Conservation (phyloP, 2,888 invertebrate genomes). For the Agrotis exclamationis region DNA sequence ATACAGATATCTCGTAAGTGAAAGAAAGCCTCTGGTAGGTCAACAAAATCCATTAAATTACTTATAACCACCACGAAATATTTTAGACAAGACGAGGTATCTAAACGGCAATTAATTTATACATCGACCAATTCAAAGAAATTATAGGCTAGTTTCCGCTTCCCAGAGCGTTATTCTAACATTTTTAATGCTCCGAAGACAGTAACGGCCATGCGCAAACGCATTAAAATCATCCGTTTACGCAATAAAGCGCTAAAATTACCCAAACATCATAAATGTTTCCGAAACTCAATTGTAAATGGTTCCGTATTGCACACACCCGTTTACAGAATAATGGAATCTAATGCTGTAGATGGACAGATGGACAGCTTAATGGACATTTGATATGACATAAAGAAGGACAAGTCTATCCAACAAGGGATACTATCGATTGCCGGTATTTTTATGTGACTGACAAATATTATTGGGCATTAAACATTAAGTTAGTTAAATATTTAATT, state of each 20-base stretch:
- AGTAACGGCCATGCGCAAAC: not conserved
- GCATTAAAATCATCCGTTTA: slow-evolving; percentile 13
- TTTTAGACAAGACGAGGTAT: too few relatives aligned
- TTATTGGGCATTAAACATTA: not conserved
- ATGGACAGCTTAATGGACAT: slow-evolving; percentile 63
- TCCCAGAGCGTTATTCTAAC: not conserved
- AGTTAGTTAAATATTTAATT: too few relatives aligned
- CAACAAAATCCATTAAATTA: too few relatives aligned
- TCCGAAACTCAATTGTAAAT: slow-evolving; percentile 37
- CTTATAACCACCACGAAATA: too few relatives aligned
- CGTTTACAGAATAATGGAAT: slow-evolving; percentile 59
- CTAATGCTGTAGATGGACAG: slow-evolving; percentile 60
- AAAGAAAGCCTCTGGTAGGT: too few relatives aligned
- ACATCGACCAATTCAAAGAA: too few relatives aligned
- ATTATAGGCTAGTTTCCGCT: too few relatives aligned
- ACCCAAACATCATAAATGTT: slow-evolving; percentile 50
- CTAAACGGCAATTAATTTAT: too few relatives aligned
- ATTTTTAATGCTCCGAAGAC: not conserved
- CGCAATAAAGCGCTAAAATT: slow-evolving; percentile 35
- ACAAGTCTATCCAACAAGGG: not conserved
- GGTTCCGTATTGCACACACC: slow-evolving; percentile 60
- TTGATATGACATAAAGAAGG: slow-evolving; percentile 18
- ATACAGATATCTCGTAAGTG: too few relatives aligned
- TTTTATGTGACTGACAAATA: not conserved
- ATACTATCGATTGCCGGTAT: not conserved